Evolutionary conservation across 2,888 invertebrate species (phyloP).

Genomic region (Agrochola lychnidis): DNA sequence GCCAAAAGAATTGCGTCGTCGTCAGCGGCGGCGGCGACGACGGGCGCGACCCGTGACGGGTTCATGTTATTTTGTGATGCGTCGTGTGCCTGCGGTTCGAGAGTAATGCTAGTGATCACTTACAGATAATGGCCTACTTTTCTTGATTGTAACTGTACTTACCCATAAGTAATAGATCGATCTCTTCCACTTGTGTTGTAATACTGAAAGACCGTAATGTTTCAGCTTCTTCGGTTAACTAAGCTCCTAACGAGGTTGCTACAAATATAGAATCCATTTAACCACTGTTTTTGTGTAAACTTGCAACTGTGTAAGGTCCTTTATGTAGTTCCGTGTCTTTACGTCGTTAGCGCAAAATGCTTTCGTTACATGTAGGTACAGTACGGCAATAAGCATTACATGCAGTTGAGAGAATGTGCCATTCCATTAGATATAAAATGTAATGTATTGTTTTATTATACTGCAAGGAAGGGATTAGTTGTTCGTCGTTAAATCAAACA

Average conservation of each 20-base stretch:
- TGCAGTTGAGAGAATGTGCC: conserved; percentile 73
- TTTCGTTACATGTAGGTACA: conserved; percentile 65
- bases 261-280: conserved; percentile 25
- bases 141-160: conserved; percentile 58
- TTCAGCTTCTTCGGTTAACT: conserved; percentile 22
- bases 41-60: conserved; percentile 74
- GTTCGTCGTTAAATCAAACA: conserved; percentile 78
- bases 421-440: conserved; percentile 75
- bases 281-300: conserved; percentile 36
- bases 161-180: conserved; percentile 38
- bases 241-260: conserved; percentile 18
- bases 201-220: conserved; percentile 22
- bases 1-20: conserved; percentile 80
- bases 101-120: conserved; percentile 78
- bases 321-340: conserved; percentile 71
- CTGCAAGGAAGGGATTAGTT: conserved; percentile 75
- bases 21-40: conserved; percentile 18
- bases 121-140: conserved; percentile 74
- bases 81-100: conserved; percentile 82
- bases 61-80: conserved; percentile 86
- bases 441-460: conserved; percentile 76
- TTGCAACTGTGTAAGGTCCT: conserved; percentile 50
- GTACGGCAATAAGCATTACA: conserved; percentile 70
- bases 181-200: conserved; percentile 24
- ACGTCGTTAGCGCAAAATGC: conserved; percentile 75